Evolutionary conservation across 2,113 vertebrate genomes (phyloP).

Genomic region (Oreochromis tanganicae): DNA sequence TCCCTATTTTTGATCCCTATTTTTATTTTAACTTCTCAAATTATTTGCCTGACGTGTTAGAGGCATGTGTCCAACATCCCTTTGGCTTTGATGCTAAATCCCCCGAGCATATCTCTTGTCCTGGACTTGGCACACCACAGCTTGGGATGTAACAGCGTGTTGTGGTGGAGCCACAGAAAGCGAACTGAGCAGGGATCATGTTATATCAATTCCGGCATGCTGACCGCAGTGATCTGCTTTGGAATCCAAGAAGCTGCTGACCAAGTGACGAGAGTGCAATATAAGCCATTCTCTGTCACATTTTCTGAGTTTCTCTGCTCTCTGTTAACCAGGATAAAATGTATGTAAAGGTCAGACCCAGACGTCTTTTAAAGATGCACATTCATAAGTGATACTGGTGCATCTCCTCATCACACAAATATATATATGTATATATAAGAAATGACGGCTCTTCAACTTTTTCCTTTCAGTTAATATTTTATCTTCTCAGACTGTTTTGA

Average conservation of each 20-base stretch:
- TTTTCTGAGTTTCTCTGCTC: neutral
- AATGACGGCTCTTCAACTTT: neutral
- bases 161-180: neutral
- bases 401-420: neutral
- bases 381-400: neutral
- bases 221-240: constrained; percentile 15
- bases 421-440: neutral
- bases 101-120: constrained; percentile 27
- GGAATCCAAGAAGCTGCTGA: neutral
- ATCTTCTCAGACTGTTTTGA: neutral
- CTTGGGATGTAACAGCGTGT: constrained; percentile 13
- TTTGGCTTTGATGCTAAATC: constrained; percentile 36
- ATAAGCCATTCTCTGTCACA: neutral
- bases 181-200: constrained; percentile 36
- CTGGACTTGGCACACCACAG: constrained; percentile 10
- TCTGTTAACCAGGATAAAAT: neutral
- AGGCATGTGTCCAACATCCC: constrained; percentile 7
- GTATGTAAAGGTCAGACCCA: neutral
- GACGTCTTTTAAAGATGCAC: neutral
- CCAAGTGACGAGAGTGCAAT: neutral
- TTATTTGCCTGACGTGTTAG: neutral
- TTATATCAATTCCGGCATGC: constrained; percentile 28
- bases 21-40: neutral
- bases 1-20: neutral
- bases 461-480: neutral